Evolutionary conservation across 1,140 invertebrate species (phyloP), one percentile per base, ranked within the genome.

Genomic region (Drosophila varians): DNA sequence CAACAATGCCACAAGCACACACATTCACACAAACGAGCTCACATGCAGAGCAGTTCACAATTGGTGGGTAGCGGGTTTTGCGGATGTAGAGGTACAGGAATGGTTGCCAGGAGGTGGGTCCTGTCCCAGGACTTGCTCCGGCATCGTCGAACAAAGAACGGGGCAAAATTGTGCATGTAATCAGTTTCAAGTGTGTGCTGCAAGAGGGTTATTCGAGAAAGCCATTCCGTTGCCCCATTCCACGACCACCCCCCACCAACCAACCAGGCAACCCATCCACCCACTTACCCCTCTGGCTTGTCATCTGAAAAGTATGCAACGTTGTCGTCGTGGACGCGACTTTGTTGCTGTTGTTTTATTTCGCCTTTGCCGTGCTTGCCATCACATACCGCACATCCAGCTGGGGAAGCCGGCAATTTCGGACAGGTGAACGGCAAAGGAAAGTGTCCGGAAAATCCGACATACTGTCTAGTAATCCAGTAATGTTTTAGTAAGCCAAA

Each of bases 151-250:
- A 84, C 79, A 84, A 84, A 79, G 79, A 73, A 78, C 76, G 58
- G 75, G 80, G 82, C 73, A 84, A 84, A 86, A 87, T 86, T 84
- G 80, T 84, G 82, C 80, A 84, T 84, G 82, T 84, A 84, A 84
- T 84, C 80, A 84, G 80, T 86, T 87, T 80, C 76, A 84, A 84
- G 82, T 79, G 68, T 51, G 74, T 53, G 38, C 65, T 55, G 65
- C 40, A 71, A 52, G 65, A 54, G 75, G 65, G 79, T 62, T 75
- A 72, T 75, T 58, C 46, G 79, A 83, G 78, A 74, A 74, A 86
- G 80, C 79, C 73, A 86, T 84, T 84, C 83, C 65, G 60, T 69
- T 54, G 42, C 60, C 47, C 58, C 51, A 11, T 28, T 16, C 55
- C 34, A 43, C 18, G n/a, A 25, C n/a, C 3, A 38, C 38, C 25